phyloP scores from a whole-genome alignment of 2,113 vertebrate genomes.

The Daboia siamensis region DNA sequence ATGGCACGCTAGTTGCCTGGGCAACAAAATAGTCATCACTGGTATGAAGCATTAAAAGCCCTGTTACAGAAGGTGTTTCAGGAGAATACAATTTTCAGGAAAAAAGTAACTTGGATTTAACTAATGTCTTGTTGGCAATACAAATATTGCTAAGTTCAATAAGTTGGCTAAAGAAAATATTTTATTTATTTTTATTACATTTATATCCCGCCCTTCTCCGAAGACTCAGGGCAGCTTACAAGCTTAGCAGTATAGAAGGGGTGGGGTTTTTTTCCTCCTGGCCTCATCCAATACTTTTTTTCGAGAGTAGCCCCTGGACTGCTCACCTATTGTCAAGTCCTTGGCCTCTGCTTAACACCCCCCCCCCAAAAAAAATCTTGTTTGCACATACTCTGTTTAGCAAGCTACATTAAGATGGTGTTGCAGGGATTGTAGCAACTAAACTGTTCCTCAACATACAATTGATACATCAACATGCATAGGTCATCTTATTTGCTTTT shows the following conservation, averaged over 20 bases:
- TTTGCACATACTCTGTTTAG: not conserved
- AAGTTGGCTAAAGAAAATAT: not conserved
- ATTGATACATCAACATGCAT: not conserved
- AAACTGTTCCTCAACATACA: not conserved
- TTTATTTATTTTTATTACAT: too few relatives aligned
- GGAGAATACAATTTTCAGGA: constrained; percentile 3
- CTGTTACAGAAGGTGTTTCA: not conserved
- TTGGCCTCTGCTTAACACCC: not conserved
- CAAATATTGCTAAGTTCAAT: not conserved
- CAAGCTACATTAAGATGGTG: not conserved
- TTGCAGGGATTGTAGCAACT: not conserved
- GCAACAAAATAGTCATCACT: constrained; percentile 48
- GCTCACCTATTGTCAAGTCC: not conserved
- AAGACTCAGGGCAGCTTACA: too few relatives aligned
- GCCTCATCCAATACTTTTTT: not conserved
- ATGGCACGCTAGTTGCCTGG: constrained; percentile 23
- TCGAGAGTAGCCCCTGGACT: not conserved
- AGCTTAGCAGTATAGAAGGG: too few relatives aligned
- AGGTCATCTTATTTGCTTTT: not conserved
- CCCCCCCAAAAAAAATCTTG: not conserved
- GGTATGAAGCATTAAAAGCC: constrained; percentile 20
- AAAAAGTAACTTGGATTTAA: constrained; percentile 23
- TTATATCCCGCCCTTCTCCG: too few relatives aligned
- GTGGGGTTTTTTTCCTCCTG: not conserved
- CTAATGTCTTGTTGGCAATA: not conserved